phyloP scores from a whole-genome alignment of 2,113 vertebrate genomes.

The Chrysochloris asiatica region DNA sequence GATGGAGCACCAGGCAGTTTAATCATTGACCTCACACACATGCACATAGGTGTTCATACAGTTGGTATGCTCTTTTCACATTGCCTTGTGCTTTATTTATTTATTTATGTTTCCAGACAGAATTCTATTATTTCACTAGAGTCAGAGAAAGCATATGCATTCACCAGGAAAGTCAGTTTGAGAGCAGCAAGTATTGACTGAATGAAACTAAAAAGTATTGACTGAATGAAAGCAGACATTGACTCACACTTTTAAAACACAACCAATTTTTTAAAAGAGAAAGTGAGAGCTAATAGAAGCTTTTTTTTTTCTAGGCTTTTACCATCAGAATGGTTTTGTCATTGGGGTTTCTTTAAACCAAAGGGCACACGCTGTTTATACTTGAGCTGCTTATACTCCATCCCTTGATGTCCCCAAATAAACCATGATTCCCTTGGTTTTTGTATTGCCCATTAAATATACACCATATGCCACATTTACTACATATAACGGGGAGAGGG shows the following conservation, averaged over 20 bases:
- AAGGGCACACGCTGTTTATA: conserved; percentile 65
- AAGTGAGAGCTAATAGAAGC: conserved; percentile 39
- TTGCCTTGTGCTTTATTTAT: neutral
- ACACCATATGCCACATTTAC: conserved; percentile 52
- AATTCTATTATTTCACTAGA: conserved; percentile 46
- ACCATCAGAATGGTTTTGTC: conserved; percentile 58
- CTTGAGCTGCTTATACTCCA: conserved; percentile 26
- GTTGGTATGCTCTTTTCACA: neutral
- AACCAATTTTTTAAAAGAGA: neutral
- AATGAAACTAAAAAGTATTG: conserved; percentile 63
- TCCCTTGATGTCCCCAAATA: neutral
- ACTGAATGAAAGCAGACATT: conserved; percentile 52
- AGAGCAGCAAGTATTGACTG: conserved; percentile 59
- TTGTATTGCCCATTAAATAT: conserved; percentile 47
- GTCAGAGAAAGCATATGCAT: conserved; percentile 33
- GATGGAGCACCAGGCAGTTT: neutral
- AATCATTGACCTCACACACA: neutral
- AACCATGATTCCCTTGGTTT: conserved; percentile 54
- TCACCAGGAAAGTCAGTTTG: conserved; percentile 58
- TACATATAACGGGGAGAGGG: neutral
- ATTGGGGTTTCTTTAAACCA: conserved; percentile 50
- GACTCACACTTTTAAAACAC: conserved; percentile 56
- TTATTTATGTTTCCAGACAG: neutral
- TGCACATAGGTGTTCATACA: neutral
- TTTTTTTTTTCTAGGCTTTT: neutral